Evolutionary conservation across 1,140 invertebrate genomes (phyloP), one percentile per base, ranked within the genome.

Genomic region (Lanistes nyassanus): DNA sequence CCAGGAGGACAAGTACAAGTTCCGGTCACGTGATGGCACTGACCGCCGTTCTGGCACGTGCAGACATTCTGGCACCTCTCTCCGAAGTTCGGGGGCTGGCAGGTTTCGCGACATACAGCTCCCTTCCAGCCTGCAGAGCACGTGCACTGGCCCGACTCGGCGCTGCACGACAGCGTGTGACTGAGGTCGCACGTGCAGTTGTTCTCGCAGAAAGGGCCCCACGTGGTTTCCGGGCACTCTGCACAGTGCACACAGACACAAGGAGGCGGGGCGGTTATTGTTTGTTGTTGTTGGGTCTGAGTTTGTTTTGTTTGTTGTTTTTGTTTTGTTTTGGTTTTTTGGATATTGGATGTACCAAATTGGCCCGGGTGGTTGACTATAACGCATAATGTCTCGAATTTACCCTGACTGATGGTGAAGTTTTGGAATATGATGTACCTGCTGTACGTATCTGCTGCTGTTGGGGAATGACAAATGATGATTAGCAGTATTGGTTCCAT

Each of bases 131-230:
- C 92, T 5, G 95, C 92, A 2, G 93, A 91, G 88, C 96, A 98
- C 7, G 94, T 90, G 82, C 95, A 97, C 80, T 93, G 93, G 29
- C 95, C 95, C 21, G 93, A 94, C 11, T 94, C 91, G 81, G 93
- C 94, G 88, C 95, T 91, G 87, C 95, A 96, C 31, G 53, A 42
- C 1, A 37, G 0, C 31, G 90, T 92, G 26, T 93, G 94, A 66
- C 92, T 92, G 86, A 96, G 94, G 67, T 91, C 90, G 88, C 96
- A 97, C 42, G 92, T 90, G 84, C 96, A 97, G 65, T 90, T 88
- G 81, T 96, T 94, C 13, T 88, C 88, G 81, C 96, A 97, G 67
- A 94, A 91, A 76, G 92, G 90, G 7, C 95, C 95, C 76, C 76
- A 88, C 31, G 76, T 78, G 23, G 86, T 86, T 13, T 75, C 34